A percentile compares a stretch with the other conserved stretches of the same genome.
Evolutionary conservation across 2,113 vertebrate genomes (phyloP).

Genomic region (Ramphastos sulfuratus): DNA sequence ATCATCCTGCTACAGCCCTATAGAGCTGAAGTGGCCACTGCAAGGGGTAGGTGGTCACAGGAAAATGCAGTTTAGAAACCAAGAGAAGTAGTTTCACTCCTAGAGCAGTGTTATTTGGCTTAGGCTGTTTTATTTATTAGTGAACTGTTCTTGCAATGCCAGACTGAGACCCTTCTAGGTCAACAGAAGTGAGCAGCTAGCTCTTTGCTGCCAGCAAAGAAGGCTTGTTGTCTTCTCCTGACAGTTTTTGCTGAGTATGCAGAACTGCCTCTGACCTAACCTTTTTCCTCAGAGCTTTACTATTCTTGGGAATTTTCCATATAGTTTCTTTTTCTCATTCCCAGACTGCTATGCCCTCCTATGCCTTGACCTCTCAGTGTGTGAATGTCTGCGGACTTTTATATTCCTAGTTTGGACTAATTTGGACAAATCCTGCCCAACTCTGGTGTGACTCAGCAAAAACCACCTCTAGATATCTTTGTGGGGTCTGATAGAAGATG

Average conservation of each 20-base stretch:
- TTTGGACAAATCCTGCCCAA: neutral
- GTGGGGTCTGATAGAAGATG: neutral
- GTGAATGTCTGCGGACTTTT: constrained; percentile 4
- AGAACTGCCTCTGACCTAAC: neutral
- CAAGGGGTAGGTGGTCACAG: neutral
- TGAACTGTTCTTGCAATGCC: neutral
- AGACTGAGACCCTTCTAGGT: neutral
- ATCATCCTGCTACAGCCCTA: neutral
- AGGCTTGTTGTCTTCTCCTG: constrained; percentile 6
- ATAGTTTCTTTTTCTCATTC: constrained; percentile 25
- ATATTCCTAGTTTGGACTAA: constrained; percentile 3
- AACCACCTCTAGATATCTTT: neutral
- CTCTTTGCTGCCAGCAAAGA: constrained; percentile 20
- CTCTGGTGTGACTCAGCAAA: neutral
- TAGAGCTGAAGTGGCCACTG: neutral
- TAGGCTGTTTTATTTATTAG: neutral
- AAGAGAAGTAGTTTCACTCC: neutral
- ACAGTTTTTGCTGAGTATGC: constrained; percentile 30
- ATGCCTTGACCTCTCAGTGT: neutral
- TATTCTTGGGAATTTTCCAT: constrained; percentile 60
- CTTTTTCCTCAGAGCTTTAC: constrained; percentile 35
- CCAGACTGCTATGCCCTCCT: neutral
- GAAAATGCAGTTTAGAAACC: neutral
- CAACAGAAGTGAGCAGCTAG: neutral
- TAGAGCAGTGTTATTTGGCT: neutral